phyloP scores from a whole-genome alignment of 2,113 vertebrate species.

The Heliornis fulica region DNA sequence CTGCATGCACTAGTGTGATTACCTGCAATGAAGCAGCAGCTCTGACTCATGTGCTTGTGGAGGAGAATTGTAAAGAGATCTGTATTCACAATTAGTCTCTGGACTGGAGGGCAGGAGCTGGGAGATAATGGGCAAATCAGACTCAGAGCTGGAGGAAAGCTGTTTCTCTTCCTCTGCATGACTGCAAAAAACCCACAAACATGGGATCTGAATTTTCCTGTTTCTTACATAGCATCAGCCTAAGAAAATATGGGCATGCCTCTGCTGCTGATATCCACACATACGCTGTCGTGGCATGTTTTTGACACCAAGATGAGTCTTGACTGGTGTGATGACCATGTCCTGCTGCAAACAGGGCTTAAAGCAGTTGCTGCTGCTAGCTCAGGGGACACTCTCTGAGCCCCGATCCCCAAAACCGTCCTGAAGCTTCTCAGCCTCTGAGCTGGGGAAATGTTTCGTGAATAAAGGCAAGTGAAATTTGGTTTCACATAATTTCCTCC shows the following conservation, averaged over 20 bases:
- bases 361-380: background rate
- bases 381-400: background rate
- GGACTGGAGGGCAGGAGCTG: slow-evolving; percentile 6
- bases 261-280: background rate
- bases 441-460: background rate
- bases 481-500: background rate
- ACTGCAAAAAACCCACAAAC: background rate
- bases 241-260: background rate
- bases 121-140: slow-evolving; percentile 50
- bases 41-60: slow-evolving; percentile 52
- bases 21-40: slow-evolving; percentile 51
- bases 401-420: background rate
- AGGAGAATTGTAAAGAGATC: slow-evolving; percentile 48
- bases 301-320: background rate
- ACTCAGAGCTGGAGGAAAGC: background rate
- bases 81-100: slow-evolving; percentile 9
- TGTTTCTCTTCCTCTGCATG: background rate
- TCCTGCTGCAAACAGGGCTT: background rate
- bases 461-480: slow-evolving; percentile 6
- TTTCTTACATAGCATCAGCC: background rate
- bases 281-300: background rate
- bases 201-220: background rate
- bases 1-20: slow-evolving; percentile 44
- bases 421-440: background rate
- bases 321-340: background rate